Conservation (phyloP, 2,888 invertebrate genomes). For the Fragum fragum region DNA sequence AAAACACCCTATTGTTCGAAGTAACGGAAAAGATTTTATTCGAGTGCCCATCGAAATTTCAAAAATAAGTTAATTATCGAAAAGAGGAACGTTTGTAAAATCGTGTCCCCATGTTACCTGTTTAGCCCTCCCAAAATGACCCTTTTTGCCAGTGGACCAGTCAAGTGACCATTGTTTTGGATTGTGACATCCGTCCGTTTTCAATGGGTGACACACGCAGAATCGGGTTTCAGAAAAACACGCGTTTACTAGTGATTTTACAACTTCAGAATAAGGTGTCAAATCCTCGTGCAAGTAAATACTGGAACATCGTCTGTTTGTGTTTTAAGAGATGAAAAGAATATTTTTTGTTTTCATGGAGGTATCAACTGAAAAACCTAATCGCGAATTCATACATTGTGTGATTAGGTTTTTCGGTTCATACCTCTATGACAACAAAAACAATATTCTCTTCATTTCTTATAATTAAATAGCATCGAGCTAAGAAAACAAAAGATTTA, state of each 20-base stretch:
- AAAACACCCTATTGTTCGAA: constrained; percentile 15
- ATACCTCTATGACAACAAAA: too few relatives aligned
- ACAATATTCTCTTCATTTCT: too few relatives aligned
- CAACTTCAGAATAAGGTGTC: neutral
- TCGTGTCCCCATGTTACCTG: constrained; percentile 31
- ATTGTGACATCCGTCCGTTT: constrained; percentile 19
- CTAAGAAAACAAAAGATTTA: too few relatives aligned
- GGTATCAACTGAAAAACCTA: too few relatives aligned
- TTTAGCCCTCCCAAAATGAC: constrained; percentile 39
- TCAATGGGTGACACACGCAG: neutral
- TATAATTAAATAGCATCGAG: too few relatives aligned
- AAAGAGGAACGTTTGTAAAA: constrained; percentile 28
- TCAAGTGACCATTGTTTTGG: constrained; percentile 26
- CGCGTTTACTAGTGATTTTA: neutral
- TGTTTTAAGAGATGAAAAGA: too few relatives aligned
- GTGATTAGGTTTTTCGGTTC: too few relatives aligned
- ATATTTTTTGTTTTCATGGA: too few relatives aligned
- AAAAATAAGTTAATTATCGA: constrained; percentile 31
- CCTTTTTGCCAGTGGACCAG: constrained; percentile 29
- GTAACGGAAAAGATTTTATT: constrained; percentile 25
- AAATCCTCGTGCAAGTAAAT: too few relatives aligned
- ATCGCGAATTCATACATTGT: too few relatives aligned
- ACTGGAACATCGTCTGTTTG: too few relatives aligned
- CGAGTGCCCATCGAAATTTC: constrained; percentile 23
- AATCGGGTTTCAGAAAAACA: neutral